Base-by-base conservation (phyloP, 2,888 invertebrate species). In the Arctia plantaginis region DNA sequence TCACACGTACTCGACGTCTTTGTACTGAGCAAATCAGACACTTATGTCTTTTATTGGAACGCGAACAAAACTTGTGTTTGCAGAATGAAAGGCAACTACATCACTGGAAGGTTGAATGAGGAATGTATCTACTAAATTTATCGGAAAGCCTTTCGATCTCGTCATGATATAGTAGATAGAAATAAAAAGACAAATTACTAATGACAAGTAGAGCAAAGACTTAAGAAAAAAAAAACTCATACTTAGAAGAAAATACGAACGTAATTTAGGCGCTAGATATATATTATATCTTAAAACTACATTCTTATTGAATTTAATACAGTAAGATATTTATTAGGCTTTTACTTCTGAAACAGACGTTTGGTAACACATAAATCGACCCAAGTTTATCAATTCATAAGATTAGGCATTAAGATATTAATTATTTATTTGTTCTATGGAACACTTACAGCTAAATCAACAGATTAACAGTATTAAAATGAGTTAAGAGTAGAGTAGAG, bases 41-140 rank as follows among this genome's bases (percentile, higher is more conserved):
- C 86, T 88, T 80, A 78, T 80, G 74, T 75, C 72, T 78, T 79
- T 84, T 55, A n/a, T 84, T 87, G 82, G 82, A 77, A 71, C 78
- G 79, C 85, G 88, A 89, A 90, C 86, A 85, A 88, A 80, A 82
- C 81, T 78, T 69, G 77, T 84, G 85, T 84, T 85, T 80, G 80
- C 74, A 79, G 78, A 83, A 81, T 82, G 80, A 81, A 78, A 84
- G 81, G 80, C 78, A 76, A 47, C 74, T 62, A 75, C 77, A 79
- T 74, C 20, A 12, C 12, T 39, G 6, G 3, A 47, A 30, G 15
- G 33, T 0, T 55, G 35, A 35, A 35, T 66, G 4, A n/a, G 65
- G 39, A 39, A 66, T 39, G 65, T 65, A 27, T 27, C 0, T 15
- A 0, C 20, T 65, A 23, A 47, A 47, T 18, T 47, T 30, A 30